Conservation (phyloP, 2,113 vertebrate species). For the Pachyramphus minor region DNA sequence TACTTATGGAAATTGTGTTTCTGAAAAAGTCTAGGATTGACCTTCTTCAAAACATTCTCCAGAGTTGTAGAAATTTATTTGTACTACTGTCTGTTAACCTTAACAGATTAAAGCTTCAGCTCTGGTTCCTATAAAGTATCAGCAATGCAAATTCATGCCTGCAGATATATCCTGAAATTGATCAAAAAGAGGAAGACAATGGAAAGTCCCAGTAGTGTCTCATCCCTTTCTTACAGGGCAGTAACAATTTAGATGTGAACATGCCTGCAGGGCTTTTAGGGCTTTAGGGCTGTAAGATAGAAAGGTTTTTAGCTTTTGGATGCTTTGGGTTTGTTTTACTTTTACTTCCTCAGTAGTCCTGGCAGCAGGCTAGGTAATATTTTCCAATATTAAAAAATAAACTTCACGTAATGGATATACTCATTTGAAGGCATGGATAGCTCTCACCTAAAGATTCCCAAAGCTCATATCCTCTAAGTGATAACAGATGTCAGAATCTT, state of each 20-base stretch:
- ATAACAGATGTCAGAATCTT: background rate
- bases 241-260: background rate
- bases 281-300: background rate
- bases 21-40: background rate
- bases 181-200: background rate
- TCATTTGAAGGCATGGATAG: background rate
- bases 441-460: background rate
- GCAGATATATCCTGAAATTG: background rate
- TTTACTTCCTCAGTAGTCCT: background rate
- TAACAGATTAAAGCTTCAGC: background rate
- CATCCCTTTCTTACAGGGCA: background rate
- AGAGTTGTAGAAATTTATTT: background rate
- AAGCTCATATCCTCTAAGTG: background rate
- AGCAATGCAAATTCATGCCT: background rate
- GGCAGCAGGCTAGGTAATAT: background rate
- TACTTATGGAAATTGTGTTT: background rate
- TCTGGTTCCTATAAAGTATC: background rate
- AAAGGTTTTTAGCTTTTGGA: background rate
- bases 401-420: fast-evolving
- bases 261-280: background rate
- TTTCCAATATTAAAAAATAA: background rate
- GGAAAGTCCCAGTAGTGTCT: background rate
- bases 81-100: background rate
- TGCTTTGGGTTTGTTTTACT: background rate
- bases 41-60: background rate